phyloP scores from a whole-genome alignment of 2,888 invertebrate genomes.

The Chloromyia formosa region DNA sequence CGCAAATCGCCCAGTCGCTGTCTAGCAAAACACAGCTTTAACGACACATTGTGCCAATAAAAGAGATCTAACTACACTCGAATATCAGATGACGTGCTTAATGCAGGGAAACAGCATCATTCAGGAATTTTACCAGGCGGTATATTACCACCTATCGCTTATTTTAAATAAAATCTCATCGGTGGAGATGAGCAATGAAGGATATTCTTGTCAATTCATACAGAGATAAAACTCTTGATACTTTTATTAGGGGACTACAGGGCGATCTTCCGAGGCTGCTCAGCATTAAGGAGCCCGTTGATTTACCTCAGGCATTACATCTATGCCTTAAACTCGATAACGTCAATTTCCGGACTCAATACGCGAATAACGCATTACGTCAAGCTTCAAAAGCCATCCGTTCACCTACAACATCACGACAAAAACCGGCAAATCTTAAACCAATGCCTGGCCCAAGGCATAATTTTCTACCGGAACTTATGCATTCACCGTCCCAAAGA shows the following conservation, averaged over 20 bases:
- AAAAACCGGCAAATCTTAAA: background rate
- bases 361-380: too few relatives aligned
- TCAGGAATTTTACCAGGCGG: slow-evolving; percentile 26
- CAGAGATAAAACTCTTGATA: background rate
- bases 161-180: background rate
- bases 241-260: slow-evolving; percentile 12
- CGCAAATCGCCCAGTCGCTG: too few relatives aligned
- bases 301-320: slow-evolving; percentile 1
- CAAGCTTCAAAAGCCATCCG: too few relatives aligned
- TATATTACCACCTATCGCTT: background rate
- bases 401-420: too few relatives aligned
- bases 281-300: background rate
- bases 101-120: slow-evolving; percentile 32
- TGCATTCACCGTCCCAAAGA: too few relatives aligned
- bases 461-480: background rate
- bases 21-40: too few relatives aligned
- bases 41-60: too few relatives aligned
- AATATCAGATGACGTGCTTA: slow-evolving; percentile 43
- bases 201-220: background rate
- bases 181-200: background rate
- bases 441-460: background rate
- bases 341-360: background rate
- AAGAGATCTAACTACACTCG: slow-evolving; percentile 1
- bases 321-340: background rate
- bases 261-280: slow-evolving; percentile 11